A percentile compares a stretch with the other conserved stretches of the same genome.
Evolutionary conservation across 2,797 vertebrate genomes (phyloP).

Genomic region (Etheostoma perlongum): DNA sequence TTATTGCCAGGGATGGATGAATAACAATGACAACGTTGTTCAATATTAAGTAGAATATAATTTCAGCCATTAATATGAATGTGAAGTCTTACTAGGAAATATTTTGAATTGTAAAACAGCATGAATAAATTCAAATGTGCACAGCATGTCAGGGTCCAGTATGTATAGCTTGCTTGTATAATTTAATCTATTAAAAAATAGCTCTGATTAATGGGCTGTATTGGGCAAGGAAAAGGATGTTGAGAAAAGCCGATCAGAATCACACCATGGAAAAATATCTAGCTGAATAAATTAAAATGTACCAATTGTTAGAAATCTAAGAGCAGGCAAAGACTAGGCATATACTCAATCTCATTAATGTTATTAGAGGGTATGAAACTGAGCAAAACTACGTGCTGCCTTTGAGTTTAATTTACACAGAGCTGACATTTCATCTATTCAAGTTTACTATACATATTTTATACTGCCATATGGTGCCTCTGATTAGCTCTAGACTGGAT

Average conservation of each 20-base stretch:
- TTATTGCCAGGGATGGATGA: constrained; percentile 2
- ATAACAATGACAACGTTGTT: constrained; percentile 1
- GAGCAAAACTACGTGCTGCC: neutral
- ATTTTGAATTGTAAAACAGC: constrained; percentile 23
- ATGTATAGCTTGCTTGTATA: constrained; percentile 45
- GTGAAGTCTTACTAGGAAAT: constrained; percentile 11
- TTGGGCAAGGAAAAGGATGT: constrained; percentile 19
- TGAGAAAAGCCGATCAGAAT: constrained; percentile 31
- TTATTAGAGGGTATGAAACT: neutral
- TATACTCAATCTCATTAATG: neutral
- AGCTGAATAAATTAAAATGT: neutral
- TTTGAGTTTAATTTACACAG: constrained; percentile 14
- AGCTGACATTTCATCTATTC: constrained; percentile 41
- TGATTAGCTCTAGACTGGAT: constrained; percentile 44
- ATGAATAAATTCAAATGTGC: constrained; percentile 40
- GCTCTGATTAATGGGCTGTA: constrained; percentile 28
- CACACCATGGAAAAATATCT: neutral
- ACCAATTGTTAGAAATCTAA: neutral
- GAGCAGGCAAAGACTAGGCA: neutral
- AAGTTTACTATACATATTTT: constrained; percentile 57
- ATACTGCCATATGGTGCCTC: constrained; percentile 55
- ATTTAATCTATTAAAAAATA: constrained; percentile 45
- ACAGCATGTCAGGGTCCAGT: constrained; percentile 16
- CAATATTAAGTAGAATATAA: neutral
- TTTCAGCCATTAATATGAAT: neutral